Conservation (phyloP, 2,888 invertebrate genomes). For the Crioceris asparagi region DNA sequence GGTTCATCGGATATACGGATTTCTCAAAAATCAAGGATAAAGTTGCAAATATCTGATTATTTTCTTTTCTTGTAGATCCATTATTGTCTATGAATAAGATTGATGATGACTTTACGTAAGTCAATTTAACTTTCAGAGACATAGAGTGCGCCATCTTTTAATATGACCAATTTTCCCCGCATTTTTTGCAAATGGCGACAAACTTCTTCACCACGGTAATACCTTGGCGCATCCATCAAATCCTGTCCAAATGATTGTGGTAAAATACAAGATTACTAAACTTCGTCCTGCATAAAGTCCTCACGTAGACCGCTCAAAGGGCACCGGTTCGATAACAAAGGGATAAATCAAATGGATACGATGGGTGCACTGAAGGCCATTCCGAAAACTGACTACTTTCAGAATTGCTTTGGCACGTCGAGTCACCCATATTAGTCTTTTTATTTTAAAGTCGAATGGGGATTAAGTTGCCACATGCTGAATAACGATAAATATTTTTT, state of each 20-base stretch:
- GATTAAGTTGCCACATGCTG: not conserved
- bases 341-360: not conserved
- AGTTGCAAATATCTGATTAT: not conserved
- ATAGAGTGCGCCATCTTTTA: not conserved
- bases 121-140: not conserved
- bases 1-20: too few species aligned
- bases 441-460: constrained; percentile 1
- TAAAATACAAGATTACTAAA: not conserved
- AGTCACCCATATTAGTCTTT: not conserved
- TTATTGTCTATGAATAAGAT: not conserved
- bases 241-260: not conserved
- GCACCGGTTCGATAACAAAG: constrained; percentile 1
- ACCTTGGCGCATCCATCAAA: not conserved
- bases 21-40: too few species aligned
- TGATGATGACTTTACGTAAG: not conserved
- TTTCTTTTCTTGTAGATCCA: not conserved
- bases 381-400: constrained; percentile 1
- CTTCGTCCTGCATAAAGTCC: not conserved
- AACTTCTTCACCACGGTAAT: constrained; percentile 1
- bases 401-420: not conserved
- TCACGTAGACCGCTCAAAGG: not conserved
- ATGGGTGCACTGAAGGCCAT: constrained; percentile 1
- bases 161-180: not conserved
- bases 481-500: not conserved
- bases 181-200: not conserved